Percentiles rank a stretch among this genome's conserved stretches.
Conservation (phyloP, 2,113 vertebrate species). For the Lipotes vexillifer region DNA sequence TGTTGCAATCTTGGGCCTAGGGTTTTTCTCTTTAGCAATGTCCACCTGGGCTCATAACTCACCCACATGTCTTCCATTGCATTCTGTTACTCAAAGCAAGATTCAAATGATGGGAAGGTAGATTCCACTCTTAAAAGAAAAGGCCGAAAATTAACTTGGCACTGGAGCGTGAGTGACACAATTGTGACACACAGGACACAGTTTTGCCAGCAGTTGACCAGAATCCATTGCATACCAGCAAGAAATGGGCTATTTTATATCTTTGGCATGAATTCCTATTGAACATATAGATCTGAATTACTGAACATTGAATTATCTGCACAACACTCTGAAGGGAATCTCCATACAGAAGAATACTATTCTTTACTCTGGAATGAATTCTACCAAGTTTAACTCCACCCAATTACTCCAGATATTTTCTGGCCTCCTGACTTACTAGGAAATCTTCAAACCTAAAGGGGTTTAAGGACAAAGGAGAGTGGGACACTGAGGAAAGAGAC, state of each 20-base stretch:
- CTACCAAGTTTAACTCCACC: background rate
- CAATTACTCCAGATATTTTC: background rate
- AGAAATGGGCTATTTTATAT: background rate
- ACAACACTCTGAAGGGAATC: background rate
- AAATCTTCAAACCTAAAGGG: background rate
- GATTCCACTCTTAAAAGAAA: background rate
- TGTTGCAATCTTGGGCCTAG: too few relatives aligned
- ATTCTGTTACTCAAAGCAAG: background rate
- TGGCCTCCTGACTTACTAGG: background rate
- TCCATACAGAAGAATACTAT: background rate
- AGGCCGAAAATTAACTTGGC: background rate
- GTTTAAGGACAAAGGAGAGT: background rate
- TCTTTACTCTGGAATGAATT: background rate
- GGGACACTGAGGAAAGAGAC: background rate
- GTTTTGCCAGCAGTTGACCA: background rate
- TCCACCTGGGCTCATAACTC: conserved; percentile 85
- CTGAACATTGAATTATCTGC: background rate
- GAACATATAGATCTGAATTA: background rate
- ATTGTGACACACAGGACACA: too few relatives aligned
- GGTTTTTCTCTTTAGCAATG: conserved; percentile 43
- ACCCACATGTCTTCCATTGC: background rate
- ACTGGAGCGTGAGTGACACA: too few relatives aligned
- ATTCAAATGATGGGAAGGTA: background rate
- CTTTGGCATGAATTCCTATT: background rate
- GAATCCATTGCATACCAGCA: background rate